phyloP scores from a whole-genome alignment of 2,797 vertebrate species.

The Gadopsis bispinosus region DNA sequence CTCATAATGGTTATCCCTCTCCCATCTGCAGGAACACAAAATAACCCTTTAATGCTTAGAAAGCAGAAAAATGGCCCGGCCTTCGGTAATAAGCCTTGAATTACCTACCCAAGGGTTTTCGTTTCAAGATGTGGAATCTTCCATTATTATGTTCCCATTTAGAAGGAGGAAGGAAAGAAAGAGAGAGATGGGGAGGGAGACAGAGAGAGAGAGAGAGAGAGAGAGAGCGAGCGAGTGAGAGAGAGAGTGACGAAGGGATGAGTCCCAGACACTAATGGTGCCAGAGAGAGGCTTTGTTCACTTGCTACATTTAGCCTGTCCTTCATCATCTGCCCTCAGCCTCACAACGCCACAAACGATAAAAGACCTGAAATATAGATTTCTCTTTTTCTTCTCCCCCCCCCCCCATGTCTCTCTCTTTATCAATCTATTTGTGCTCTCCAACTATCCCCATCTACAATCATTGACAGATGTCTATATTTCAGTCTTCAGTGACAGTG shows the following conservation, averaged over 20 bases:
- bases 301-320: conserved; percentile 84
- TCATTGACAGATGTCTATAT: conserved; percentile 55
- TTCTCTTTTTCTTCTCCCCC: conserved; percentile 61
- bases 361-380: conserved; percentile 85
- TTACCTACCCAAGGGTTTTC: conserved; percentile 89
- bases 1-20: conserved; percentile 88
- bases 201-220: conserved; percentile 62
- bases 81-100: conserved; percentile 89
- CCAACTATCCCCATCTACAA: conserved; percentile 54
- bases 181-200: conserved; percentile 63
- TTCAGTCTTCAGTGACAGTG: conserved; percentile 29
- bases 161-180: conserved; percentile 80
- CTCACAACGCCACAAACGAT: conserved; percentile 79
- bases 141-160: conserved; percentile 90
- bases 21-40: conserved; percentile 89
- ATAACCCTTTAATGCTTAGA: conserved; percentile 91
- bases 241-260: conserved; percentile 72
- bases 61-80: conserved; percentile 87
- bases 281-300: conserved; percentile 86
- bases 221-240: conserved; percentile 60
- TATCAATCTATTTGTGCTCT: conserved; percentile 64
- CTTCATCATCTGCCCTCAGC: conserved; percentile 83
- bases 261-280: conserved; percentile 83
- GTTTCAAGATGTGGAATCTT: conserved; percentile 90
- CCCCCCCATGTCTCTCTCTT: conserved; percentile 48